Percentiles rank a stretch among this genome's conserved stretches.
These are phyloP conservation scores for Erpornis zantholeuca DNA, from an alignment of 2,113 vertebrate species.

Conservation along the genomic window DNA sequence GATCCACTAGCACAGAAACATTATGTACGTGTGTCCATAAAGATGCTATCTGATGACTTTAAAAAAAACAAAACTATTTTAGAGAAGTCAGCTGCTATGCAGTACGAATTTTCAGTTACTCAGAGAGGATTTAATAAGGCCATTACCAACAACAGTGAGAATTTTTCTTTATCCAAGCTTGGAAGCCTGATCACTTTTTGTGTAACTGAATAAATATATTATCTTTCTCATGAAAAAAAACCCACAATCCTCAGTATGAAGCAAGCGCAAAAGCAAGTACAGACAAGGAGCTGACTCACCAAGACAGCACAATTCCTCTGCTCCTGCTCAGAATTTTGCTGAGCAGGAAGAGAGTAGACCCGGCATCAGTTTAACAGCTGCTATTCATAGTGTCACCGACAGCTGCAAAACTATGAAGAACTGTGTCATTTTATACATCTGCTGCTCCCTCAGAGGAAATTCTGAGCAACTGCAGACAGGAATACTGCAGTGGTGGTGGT, in stretches of 20 bases:
- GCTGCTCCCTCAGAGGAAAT: neutral
- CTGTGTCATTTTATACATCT: slow-evolving; percentile 12
- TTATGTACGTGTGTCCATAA: neutral
- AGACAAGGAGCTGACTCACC: slow-evolving; percentile 36
- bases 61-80: neutral
- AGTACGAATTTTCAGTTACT: neutral
- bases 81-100: slow-evolving; percentile 23
- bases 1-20: neutral
- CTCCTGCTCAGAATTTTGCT: slow-evolving; percentile 13
- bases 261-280: neutral
- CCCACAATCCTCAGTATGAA: neutral
- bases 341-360: neutral
- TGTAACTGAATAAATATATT: slow-evolving; percentile 21
- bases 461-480: neutral
- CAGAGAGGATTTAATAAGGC: neutral
- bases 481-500: neutral
- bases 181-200: neutral
- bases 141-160: neutral
- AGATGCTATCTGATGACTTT: neutral
- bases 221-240: neutral
- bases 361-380: neutral
- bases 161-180: neutral
- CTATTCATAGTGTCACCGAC: slow-evolving; percentile 31
- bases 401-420: slow-evolving; percentile 50
- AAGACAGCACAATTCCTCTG: neutral